These are phyloP conservation scores for Myripristis murdjan DNA, from an alignment of 2,797 vertebrate genomes.

Conservation along the genomic window DNA sequence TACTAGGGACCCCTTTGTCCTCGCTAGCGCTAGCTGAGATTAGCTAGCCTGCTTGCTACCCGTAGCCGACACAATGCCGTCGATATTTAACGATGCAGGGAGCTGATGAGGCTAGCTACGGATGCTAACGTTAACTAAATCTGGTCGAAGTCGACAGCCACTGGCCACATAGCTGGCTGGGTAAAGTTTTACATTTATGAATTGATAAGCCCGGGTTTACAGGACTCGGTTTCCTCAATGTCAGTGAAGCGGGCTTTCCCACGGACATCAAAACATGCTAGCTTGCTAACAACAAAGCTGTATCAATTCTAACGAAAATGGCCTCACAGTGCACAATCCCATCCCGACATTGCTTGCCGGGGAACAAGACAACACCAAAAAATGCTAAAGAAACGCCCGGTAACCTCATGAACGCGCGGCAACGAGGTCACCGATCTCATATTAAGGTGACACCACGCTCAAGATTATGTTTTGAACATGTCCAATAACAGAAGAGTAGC, in stretches of 20 bases:
- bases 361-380: constrained; percentile 80
- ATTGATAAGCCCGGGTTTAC: not conserved
- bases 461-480: not conserved
- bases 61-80: constrained; percentile 40
- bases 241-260: not conserved
- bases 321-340: constrained; percentile 76
- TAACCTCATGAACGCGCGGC: constrained; percentile 10
- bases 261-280: constrained; percentile 11
- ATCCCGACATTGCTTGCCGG: constrained; percentile 81
- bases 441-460: not conserved
- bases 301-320: constrained; percentile 62
- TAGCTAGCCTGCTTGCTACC: constrained; percentile 65
- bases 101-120: constrained; percentile 58
- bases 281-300: constrained; percentile 49
- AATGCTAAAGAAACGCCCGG: constrained; percentile 70
- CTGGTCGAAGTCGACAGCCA: constrained; percentile 42
- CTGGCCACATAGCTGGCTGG: constrained; percentile 16
- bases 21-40: constrained; percentile 63
- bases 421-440: not conserved
- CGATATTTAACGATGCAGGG: constrained; percentile 49
- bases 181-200: not conserved
- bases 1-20: constrained; percentile 80
- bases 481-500: not conserved
- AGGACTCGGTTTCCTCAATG: not conserved
- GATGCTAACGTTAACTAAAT: constrained; percentile 74